Conservation (phyloP, 1,140 invertebrate species). For the Polyergus mexicanus region DNA sequence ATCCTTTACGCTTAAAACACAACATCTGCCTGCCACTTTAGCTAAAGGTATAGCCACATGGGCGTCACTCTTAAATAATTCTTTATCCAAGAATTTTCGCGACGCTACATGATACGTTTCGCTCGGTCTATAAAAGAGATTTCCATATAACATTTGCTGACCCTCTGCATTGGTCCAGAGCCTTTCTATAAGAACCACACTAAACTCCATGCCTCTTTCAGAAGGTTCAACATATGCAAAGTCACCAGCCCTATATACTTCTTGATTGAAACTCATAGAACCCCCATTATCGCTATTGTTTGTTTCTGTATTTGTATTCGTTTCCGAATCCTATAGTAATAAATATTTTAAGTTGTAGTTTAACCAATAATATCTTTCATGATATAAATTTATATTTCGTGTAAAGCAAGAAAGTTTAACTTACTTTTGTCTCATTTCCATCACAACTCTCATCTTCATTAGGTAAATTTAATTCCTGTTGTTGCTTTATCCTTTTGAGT, state of each 20-base stretch:
- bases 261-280: conserved; percentile 90
- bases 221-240: conserved; percentile 96
- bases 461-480: conserved; percentile 90
- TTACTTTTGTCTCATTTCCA: conserved; percentile 83
- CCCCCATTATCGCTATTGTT: conserved; percentile 84
- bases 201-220: conserved; percentile 92
- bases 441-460: conserved; percentile 92
- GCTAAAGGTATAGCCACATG: conserved; percentile 94
- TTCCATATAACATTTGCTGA: conserved; percentile 96
- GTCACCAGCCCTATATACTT: conserved; percentile 93
- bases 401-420: conserved; percentile 23
- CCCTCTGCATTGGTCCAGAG: conserved; percentile 94
- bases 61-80: conserved; percentile 98
- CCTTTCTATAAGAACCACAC: conserved; percentile 95
- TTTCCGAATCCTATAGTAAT: conserved; percentile 76
- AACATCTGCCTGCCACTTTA: conserved; percentile 96
- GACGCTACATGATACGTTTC: conserved; percentile 99
- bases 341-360: conserved; percentile 57
- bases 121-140: conserved; percentile 90
- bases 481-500: conserved; percentile 91
- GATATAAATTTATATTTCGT: background rate
- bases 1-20: conserved; percentile 97
- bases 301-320: conserved; percentile 67
- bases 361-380: too few relatives aligned
- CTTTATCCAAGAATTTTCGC: conserved; percentile 97